These are phyloP conservation scores for Gracilinanus agilis DNA, from an alignment of 2,113 vertebrate species.

Conservation along the genomic window DNA sequence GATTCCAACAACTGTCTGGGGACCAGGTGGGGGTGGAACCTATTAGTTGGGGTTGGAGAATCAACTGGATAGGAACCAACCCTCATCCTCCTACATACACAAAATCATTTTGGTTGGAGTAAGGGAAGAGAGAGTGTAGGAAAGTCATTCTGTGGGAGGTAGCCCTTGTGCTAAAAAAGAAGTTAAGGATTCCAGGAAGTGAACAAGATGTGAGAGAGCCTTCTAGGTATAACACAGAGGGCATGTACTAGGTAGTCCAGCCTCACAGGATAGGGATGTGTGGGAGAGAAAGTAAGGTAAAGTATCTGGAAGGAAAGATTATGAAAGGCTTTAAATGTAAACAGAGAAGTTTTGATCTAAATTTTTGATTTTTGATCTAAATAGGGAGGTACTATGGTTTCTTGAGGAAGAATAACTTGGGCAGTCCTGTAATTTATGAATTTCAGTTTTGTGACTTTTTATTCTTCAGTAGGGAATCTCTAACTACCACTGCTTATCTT, in stretches of 20 bases:
- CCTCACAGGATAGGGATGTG: background rate
- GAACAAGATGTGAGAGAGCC: background rate
- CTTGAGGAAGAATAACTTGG: background rate
- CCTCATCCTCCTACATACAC: background rate
- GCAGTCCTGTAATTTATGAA: background rate
- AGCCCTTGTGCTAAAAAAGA: background rate
- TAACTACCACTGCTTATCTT: background rate
- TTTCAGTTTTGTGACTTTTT: background rate
- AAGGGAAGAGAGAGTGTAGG: background rate
- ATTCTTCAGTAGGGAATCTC: background rate
- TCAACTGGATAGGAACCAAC: background rate
- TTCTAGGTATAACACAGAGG: background rate
- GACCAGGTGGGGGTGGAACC: background rate
- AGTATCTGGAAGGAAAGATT: background rate
- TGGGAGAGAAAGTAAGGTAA: background rate
- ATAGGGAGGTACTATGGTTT: background rate
- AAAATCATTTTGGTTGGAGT: background rate
- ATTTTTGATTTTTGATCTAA: background rate
- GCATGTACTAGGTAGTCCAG: background rate
- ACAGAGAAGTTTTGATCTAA: background rate
- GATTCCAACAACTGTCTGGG: background rate
- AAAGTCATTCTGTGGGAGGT: background rate
- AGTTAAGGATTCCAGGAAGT: background rate
- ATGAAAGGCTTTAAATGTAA: background rate
- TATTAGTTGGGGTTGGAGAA: background rate